Evolutionary conservation across 2,113 vertebrate species (phyloP), one percentile per base, ranked within the genome.

Genomic region (Pheucticus melanocephalus): DNA sequence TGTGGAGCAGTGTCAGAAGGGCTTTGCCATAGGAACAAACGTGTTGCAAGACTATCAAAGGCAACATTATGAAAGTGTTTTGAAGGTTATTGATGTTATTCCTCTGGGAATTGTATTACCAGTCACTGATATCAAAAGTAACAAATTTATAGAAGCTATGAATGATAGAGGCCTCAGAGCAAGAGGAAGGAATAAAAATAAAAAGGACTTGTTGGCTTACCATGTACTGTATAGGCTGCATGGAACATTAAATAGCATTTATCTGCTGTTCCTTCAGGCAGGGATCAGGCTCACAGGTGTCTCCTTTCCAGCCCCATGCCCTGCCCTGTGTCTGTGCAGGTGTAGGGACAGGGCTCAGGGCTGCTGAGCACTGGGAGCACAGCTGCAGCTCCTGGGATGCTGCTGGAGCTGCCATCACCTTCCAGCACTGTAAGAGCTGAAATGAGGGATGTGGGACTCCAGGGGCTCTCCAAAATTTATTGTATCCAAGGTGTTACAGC

Each of bases 111-210:
- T 96, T 94, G 91, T 97, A 96, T 96, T 94, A 96, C 93, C 93
- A 84, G 69, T 94, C 96, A 94, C 97, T 60, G 91, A 66, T 97
- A 97, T 92, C 96, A 94, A 92, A 93, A 91, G 96, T 90, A 95
- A 97, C 97, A 96, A 92, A 97, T 97, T 97, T 96, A 90, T 91
- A 95, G 96, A 93, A 92, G 82, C 90, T 90, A 37, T 95, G 94
- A 97, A 97, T 87, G 97, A 94, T 95, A 94, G 35, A 77, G 20
- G 86, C 86, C 88, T 90, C 10, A 2, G 94, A 94, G 92, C 61
- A 83, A 92, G 78, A 94, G 93, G 92, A 82, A 27, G 64, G 73
- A 91, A 60, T 77, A 59, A 61, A 90, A 88, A 86, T 59, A 10
- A 92, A 91, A 86, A 91, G 59, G 66, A 54, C 75, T 91, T 39